A percentile compares a stretch with the other conserved stretches of the same genome.
Conservation (phyloP, 2,888 invertebrate genomes). For the Anorthoa munda region DNA sequence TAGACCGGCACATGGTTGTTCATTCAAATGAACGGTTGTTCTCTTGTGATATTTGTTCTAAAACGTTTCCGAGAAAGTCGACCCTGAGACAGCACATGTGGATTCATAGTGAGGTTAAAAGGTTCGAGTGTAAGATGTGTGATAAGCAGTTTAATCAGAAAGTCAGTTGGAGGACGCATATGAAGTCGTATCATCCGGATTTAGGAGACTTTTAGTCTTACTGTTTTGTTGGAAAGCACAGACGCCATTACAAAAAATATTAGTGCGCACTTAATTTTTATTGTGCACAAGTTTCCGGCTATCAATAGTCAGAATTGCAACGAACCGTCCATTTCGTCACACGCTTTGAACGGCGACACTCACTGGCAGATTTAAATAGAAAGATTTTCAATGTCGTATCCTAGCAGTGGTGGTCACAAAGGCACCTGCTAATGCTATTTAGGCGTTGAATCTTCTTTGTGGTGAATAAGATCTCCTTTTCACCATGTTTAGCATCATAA, state of each 20-base stretch:
- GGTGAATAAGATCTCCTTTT: not conserved
- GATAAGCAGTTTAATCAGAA: constrained; percentile 79
- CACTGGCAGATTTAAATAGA: no score
- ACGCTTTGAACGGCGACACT: no score
- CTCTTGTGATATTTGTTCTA: constrained; percentile 85
- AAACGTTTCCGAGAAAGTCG: constrained; percentile 81
- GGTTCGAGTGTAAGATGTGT: constrained; percentile 79
- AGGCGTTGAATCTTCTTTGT: no score
- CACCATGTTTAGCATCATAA: not conserved
- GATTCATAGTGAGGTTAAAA: constrained; percentile 82
- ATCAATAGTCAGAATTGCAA: no score
- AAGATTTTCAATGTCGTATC: no score
- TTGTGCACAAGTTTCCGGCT: no score
- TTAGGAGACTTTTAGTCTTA: constrained; percentile 61
- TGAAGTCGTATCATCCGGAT: constrained; percentile 83
- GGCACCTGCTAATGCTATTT: no score
- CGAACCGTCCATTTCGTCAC: no score
- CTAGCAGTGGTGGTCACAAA: no score
- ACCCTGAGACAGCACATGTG: constrained; percentile 82
- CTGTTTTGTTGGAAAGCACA: no score
- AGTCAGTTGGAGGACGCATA: constrained; percentile 80
- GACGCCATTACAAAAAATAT: no score
- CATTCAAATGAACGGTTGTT: constrained; percentile 87
- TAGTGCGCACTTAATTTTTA: no score
- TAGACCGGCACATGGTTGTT: constrained; percentile 86